phyloP scores from a whole-genome alignment of 2,888 invertebrate species.

The Hyalella azteca region DNA sequence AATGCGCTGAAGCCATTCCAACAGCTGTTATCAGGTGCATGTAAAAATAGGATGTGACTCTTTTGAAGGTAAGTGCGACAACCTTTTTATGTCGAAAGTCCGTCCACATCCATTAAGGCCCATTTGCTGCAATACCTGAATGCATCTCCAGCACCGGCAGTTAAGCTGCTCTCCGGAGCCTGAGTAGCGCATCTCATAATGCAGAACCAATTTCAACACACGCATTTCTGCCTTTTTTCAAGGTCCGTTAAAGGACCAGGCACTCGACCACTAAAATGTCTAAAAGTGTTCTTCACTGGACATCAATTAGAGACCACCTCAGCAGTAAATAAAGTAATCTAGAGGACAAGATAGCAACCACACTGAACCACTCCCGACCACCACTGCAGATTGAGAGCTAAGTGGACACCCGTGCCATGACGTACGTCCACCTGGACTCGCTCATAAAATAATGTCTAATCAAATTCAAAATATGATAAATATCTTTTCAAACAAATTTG shows the following conservation, averaged over 20 bases:
- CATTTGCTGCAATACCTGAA: conserved; percentile 28
- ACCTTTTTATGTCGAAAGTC: conserved; percentile 25
- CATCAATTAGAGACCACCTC: conserved; percentile 39
- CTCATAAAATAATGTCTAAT: conserved; percentile 18
- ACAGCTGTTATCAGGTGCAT: background rate
- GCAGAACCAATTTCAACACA: conserved; percentile 3
- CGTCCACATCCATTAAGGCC: conserved; percentile 34
- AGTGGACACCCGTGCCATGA: conserved; percentile 30
- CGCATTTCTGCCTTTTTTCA: conserved; percentile 17
- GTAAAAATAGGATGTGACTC: conserved; percentile 34
- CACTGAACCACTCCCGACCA: conserved; percentile 23
- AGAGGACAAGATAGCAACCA: conserved; percentile 31
- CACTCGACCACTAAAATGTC: conserved; percentile 35
- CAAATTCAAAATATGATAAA: too few species aligned
- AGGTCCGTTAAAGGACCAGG: conserved; percentile 23
- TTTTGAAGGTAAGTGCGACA: conserved; percentile 23
- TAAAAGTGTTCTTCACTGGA: conserved; percentile 28
- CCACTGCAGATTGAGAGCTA: conserved; percentile 17
- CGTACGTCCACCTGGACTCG: background rate
- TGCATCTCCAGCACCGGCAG: background rate
- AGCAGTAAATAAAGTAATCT: conserved; percentile 39
- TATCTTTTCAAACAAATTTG: too few species aligned
- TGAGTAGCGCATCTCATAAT: conserved; percentile 24
- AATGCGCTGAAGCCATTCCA: conserved; percentile 1
- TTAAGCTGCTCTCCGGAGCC: background rate